phyloP scores from a whole-genome alignment of 2,113 vertebrate species.

The Paracanthobrama guichenoti region DNA sequence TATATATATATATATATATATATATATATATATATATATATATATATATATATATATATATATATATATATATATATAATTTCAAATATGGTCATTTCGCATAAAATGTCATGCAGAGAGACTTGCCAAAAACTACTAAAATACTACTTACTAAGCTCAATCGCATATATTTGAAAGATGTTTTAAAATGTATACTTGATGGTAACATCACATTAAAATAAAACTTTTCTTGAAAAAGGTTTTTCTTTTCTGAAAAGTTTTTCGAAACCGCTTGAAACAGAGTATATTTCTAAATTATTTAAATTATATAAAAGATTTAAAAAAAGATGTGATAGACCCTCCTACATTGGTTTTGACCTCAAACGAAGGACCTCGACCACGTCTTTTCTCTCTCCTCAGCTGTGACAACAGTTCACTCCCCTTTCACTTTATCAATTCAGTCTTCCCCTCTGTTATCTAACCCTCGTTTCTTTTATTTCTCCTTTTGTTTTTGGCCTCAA shows the following conservation, averaged over 20 bases:
- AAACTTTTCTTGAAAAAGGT: too few species aligned
- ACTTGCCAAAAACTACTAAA: neutral
- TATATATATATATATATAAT: too few species aligned
- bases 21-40: too few species aligned
- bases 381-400: constrained; percentile 52
- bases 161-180: neutral
- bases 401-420: constrained; percentile 57
- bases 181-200: neutral
- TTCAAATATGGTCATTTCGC: neutral
- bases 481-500: constrained; percentile 70
- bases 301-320: neutral
- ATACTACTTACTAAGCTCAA: neutral
- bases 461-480: constrained; percentile 56
- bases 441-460: constrained; percentile 69
- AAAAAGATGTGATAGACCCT: neutral
- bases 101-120: neutral
- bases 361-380: constrained; percentile 67
- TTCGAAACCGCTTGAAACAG: neutral
- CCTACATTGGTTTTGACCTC: constrained; percentile 62
- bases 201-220: neutral
- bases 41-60: too few species aligned
- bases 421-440: constrained; percentile 51
- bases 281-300: neutral
- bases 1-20: too few species aligned
- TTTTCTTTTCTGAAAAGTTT: neutral